A percentile compares a stretch with the other conserved stretches of the same genome.
Evolutionary conservation across 2,888 invertebrate species (phyloP).

Genomic region (Cosmopolites sordidus): DNA sequence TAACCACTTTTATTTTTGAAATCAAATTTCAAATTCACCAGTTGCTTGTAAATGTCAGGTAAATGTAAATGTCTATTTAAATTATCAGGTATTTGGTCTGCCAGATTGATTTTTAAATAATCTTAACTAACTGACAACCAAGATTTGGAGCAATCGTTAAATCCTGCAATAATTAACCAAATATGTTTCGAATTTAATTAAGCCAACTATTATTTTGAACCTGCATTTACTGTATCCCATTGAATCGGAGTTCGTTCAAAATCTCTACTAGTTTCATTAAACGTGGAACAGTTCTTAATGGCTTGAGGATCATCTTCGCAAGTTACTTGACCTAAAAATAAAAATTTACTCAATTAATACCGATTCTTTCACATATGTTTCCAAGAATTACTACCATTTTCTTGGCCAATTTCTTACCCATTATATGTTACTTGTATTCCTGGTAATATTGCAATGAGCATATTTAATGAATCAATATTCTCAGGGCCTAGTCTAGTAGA

Average conservation of each 20-base stretch:
- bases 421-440: conserved; percentile 84
- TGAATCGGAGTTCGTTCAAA: conserved; percentile 78
- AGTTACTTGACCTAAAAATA: conserved; percentile 43
- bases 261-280: conserved; percentile 60
- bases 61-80: background rate
- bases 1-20: background rate
- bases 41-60: conserved; percentile 55
- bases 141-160: conserved; percentile 47
- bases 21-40: conserved; percentile 37
- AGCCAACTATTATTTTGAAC: too few species aligned
- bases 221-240: conserved; percentile 61
- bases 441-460: conserved; percentile 74
- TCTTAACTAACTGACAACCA: conserved; percentile 67
- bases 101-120: conserved; percentile 57
- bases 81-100: conserved; percentile 44
- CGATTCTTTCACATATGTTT: too few species aligned
- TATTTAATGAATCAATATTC: conserved; percentile 74
- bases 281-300: conserved; percentile 43
- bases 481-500: conserved; percentile 64
- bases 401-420: conserved; percentile 76
- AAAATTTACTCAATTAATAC: too few species aligned
- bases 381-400: conserved; percentile 49
- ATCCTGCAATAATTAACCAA: conserved; percentile 50
- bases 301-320: conserved; percentile 57
- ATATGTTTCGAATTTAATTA: background rate